Percentiles rank a stretch among this genome's conserved stretches.
These are phyloP conservation scores for Scomber japonicus DNA, from an alignment of 2,113 vertebrate genomes.

Conservation along the genomic window DNA sequence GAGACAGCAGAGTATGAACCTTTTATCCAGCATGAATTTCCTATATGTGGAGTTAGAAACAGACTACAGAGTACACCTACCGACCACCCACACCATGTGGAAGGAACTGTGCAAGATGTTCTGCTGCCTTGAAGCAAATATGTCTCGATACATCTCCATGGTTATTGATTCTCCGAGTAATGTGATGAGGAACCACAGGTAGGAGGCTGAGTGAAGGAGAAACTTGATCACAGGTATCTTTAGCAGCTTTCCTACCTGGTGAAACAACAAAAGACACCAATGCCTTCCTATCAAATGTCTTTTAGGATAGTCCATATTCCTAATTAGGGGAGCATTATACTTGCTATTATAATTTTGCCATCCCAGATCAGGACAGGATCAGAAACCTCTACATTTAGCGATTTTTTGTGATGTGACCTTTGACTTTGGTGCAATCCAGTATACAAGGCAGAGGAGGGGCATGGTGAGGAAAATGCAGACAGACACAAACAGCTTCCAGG, in stretches of 20 bases:
- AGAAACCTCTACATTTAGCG: not conserved
- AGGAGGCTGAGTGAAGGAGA: slow-evolving; percentile 91
- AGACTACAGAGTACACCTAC: slow-evolving; percentile 77
- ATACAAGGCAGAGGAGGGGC: slow-evolving; percentile 90
- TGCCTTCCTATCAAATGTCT: not conserved
- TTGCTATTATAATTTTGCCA: too few relatives aligned
- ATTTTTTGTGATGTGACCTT: slow-evolving; percentile 77
- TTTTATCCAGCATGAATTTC: not conserved
- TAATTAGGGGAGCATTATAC: too few relatives aligned
- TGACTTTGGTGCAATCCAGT: slow-evolving; percentile 92
- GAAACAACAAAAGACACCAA: not conserved
- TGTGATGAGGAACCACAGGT: slow-evolving; percentile 93
- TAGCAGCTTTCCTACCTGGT: slow-evolving; percentile 86
- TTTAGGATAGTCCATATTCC: not conserved
- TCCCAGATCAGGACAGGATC: not conserved
- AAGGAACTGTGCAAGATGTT: slow-evolving; percentile 89
- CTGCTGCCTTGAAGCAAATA: slow-evolving; percentile 85
- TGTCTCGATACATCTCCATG: slow-evolving; percentile 87
- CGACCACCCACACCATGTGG: slow-evolving; percentile 94
- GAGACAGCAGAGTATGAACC: not conserved
- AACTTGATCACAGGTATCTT: slow-evolving; percentile 92
- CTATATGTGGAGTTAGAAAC: not conserved
- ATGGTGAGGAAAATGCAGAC: slow-evolving; percentile 90
- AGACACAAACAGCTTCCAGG: slow-evolving; percentile 89
- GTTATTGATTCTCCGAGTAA: slow-evolving; percentile 90